Evolutionary conservation across 2,888 invertebrate species (phyloP), one percentile per base, ranked within the genome.

Genomic region (Periphyllus acericola): DNA sequence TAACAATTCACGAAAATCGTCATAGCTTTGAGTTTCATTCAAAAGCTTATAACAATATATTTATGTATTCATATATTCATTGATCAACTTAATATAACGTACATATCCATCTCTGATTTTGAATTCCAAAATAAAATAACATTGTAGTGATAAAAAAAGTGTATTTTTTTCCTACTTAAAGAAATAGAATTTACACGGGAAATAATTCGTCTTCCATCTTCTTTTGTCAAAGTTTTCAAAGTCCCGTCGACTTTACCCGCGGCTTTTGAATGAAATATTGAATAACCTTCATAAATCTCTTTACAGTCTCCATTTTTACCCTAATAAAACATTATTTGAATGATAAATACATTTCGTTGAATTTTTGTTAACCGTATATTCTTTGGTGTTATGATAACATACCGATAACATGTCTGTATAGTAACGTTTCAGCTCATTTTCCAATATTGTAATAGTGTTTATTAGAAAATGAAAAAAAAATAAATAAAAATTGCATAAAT

Each of bases 181-280:
- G 6, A 72, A 83, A 83, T 55, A 34, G 14, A 83, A 72, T 52
- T 83, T 74, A 83, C 74, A 60, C 36, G 19, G 11, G n/a, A 83
- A 74, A 83, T 74, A 74, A 74, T 74, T 83, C 55, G 74, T 83
- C n/a, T 83, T 83, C 55, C 25, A 32, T 55, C n/a, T 52, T 36
- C n/a, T 83, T 36, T 83, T 60, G 36, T 74, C n/a, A 55, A 74
- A n/a, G 29, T 60, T 55, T 83, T 55, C 34, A 74, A 55, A 55
- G 72, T 55, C n/a, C 72, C 52, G 32, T 68, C n/a, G 36, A 29
- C 11, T 19, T n/a, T 29, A n/a, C 5, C 1, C 55, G 0, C 36
- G 8, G 21, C n/a, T 60, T 55, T 74, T 74, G 60, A 74, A 74
- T 83, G n/a, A 74, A 36, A 83, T 74, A 74, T 83, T 36, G 52